Evolutionary conservation across 2,888 invertebrate species (phyloP).

Genomic region (Dynastes maya): DNA sequence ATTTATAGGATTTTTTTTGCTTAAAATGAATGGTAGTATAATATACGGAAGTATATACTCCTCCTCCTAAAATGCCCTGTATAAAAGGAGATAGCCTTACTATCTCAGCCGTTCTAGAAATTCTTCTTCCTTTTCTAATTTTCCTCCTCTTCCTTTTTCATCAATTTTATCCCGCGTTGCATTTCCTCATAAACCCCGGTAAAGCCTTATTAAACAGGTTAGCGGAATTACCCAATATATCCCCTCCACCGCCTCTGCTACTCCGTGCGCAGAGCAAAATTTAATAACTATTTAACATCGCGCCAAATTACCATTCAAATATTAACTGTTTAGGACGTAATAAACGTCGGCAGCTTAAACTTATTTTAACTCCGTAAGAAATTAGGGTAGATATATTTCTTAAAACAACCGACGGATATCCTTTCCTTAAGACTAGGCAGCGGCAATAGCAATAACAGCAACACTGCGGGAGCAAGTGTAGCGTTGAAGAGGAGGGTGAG

Average conservation of each 20-base stretch:
- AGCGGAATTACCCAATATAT: neutral
- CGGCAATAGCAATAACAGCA: too few relatives aligned
- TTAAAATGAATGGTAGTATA: too few relatives aligned
- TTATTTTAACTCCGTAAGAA: conserved; percentile 40
- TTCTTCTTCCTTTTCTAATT: too few relatives aligned
- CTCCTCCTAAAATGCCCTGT: too few relatives aligned
- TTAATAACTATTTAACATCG: conserved; percentile 33
- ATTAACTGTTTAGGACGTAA: conserved; percentile 38
- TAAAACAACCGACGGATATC: conserved; percentile 21
- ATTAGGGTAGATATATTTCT: conserved; percentile 31
- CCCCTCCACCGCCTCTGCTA: neutral
- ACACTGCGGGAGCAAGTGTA: neutral
- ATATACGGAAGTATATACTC: too few relatives aligned
- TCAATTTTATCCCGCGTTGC: neutral
- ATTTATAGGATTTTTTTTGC: too few relatives aligned
- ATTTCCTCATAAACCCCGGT: neutral
- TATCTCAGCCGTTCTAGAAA: too few relatives aligned
- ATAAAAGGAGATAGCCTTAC: too few relatives aligned
- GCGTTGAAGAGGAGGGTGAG: too few relatives aligned
- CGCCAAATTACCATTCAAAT: conserved; percentile 40
- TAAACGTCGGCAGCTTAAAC: conserved; percentile 34
- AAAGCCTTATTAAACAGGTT: conserved; percentile 19
- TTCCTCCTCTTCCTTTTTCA: neutral
- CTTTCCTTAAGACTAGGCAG: neutral
- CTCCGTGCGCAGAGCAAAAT: neutral